Base-by-base conservation (phyloP, 2,888 invertebrate genomes). In the Synergus itoensis region DNA sequence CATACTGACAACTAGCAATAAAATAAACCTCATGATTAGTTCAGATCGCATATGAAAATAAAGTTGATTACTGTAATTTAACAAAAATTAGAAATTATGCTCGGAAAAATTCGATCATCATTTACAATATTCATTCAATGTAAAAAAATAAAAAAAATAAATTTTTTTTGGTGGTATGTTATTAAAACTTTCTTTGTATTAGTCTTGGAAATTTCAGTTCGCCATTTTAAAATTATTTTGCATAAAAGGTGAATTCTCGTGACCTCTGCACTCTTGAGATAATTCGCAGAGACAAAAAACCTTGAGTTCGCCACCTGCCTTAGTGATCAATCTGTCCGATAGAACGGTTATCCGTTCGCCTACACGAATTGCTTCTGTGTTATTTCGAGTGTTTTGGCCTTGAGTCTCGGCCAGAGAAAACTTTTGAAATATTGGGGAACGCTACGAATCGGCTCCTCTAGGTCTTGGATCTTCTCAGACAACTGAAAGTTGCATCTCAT, bases 361-460 rank as follows among this genome's bases (percentile, higher is more conserved):
- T 28, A 73, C 73, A 73, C 36, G 36, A 73, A 73, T 73, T 40
- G 16, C 53, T 73, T 36, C 73, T 73, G 73, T 53, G 48, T 73
- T 73, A 73, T 73, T 73, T 73, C 36, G 73, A 53, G 73, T 53
- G 36, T 73, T 73, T 73, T 73, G 73, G 73, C 73, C 73, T 73
- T 73, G 73, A 53, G 73, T 53, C 73, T 53, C 53, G 53, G 73
- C 73, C 73, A 73, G 73, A 73, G 73, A 73, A 73, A 73, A 73
- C 73, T 73, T 73, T 73, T 73, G 73, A 73, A 73, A 73, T 73
- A 73, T 73, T 73, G 28, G 73, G 53, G 73, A 73, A 73, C 53
- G 73, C 45, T 73, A 53, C 36, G 48, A 73, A 5, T 73, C 73
- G 73, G 73, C 53, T 73, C 53, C 73, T 73, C 53, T 8, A 12